Evolutionary conservation across 1,140 invertebrate genomes (phyloP).

Genomic region (Caenorhabditis brenneri): DNA sequence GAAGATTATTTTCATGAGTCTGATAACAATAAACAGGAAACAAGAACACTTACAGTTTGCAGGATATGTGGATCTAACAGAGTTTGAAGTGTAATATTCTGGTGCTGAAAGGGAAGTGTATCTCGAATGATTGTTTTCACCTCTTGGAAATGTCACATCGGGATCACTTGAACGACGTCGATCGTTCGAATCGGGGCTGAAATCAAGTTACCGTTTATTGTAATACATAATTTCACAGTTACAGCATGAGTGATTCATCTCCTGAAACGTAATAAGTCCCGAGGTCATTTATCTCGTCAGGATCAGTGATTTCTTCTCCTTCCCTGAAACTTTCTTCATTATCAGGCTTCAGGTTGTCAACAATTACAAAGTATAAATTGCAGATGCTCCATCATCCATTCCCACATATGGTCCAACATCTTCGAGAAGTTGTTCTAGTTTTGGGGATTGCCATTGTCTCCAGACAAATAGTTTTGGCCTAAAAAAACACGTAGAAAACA

Average conservation of each 20-base stretch:
- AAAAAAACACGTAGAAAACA: background rate
- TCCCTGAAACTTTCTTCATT: conserved; percentile 42
- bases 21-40: too few relatives aligned
- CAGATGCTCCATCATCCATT: conserved; percentile 44
- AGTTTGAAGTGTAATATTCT: conserved; percentile 37
- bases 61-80: background rate
- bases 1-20: too few relatives aligned
- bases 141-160: background rate
- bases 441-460: conserved; percentile 53
- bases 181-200: background rate
- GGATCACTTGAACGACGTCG: conserved; percentile 1
- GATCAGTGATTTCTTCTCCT: conserved; percentile 40
- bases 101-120: conserved; percentile 48
- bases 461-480: conserved; percentile 55
- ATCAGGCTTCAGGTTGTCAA: background rate
- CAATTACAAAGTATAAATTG: conserved; percentile 52
- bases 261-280: conserved; percentile 40
- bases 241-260: conserved; percentile 49
- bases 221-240: background rate
- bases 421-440: conserved; percentile 45
- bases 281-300: conserved; percentile 36
- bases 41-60: conserved; percentile 37
- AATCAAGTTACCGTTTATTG: background rate
- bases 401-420: conserved; percentile 53
- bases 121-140: conserved; percentile 18